Base-by-base conservation (phyloP, 2,888 invertebrate genomes). In the Andricus curvator region DNA sequence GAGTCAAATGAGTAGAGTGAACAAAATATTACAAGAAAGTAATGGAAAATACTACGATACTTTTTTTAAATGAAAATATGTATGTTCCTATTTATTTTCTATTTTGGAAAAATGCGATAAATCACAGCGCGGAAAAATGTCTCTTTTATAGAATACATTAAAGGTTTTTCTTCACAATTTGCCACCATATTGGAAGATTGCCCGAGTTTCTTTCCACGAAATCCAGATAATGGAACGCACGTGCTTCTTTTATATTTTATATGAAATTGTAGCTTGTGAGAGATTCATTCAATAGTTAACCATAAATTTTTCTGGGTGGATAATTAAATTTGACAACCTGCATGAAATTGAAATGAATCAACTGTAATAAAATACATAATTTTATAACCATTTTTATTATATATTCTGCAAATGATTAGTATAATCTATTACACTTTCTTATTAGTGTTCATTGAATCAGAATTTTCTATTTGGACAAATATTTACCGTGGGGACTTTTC, bases 181-280 rank as follows among this genome's bases (percentile, higher is more conserved):
- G 51, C 70, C 29, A 56, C 66, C 33, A 15, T 48, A 70, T 48
- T 70, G 70, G 70, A 70, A 8, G 70, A 51, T 70, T 70, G 70
- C 70, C 70, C 51, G 29, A 70, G 25, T 70, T 17, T 70, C 51
- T 70, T 56, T 70, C 2, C 51, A 25, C 4, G 29, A 70, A 70
- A 51, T 56, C 29, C 29, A 56, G 33, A 48, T 48, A 51, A 74
- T 74, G 33, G 70, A 74, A 74, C 70, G 15, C 29, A n/a, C 41
- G 56, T 22, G 25, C 25, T 62, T 62, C 25, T 56, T 74, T 51
- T 25, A 56, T 74, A 22, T 25, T 68, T 48, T 48, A 25, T 48
- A 5, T 68, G 25, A 17, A 13, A 37, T 8, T 9, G 66, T 20
- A 20, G 25, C 51, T 33, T 51, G 29, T 51, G 48, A 20, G 29